Conservation (phyloP, 2,888 invertebrate species). For the Hartigia nigra region DNA sequence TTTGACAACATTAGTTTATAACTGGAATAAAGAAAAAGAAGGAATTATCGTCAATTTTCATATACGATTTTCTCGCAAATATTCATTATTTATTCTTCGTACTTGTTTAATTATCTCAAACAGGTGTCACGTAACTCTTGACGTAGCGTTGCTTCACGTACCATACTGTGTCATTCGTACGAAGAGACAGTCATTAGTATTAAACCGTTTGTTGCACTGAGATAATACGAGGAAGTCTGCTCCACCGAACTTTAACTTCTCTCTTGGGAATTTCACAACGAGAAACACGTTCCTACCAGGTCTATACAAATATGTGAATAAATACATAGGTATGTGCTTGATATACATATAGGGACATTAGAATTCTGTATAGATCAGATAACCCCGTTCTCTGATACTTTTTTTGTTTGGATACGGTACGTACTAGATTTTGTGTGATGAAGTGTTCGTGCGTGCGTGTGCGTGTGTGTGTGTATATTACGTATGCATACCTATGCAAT, state of each 20-base stretch:
- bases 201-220: background rate
- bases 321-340: background rate
- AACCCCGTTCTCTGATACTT: background rate
- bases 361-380: background rate
- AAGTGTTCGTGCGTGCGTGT: too few species aligned
- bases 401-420: background rate
- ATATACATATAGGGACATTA: background rate
- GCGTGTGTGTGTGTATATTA: too few species aligned
- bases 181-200: background rate
- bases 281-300: background rate
- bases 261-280: background rate
- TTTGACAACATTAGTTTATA: background rate
- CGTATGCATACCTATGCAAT: background rate
- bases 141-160: background rate
- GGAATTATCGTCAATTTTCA: background rate
- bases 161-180: background rate
- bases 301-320: background rate
- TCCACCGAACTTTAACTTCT: background rate
- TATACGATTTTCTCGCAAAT: background rate
- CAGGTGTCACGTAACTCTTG: background rate
- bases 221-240: background rate
- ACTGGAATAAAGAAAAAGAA: background rate
- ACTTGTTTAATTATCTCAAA: background rate
- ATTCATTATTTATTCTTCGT: background rate
- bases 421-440: background rate